Evolutionary conservation across 2,888 invertebrate species (phyloP).

Genomic region (Drosophila mulleri): DNA sequence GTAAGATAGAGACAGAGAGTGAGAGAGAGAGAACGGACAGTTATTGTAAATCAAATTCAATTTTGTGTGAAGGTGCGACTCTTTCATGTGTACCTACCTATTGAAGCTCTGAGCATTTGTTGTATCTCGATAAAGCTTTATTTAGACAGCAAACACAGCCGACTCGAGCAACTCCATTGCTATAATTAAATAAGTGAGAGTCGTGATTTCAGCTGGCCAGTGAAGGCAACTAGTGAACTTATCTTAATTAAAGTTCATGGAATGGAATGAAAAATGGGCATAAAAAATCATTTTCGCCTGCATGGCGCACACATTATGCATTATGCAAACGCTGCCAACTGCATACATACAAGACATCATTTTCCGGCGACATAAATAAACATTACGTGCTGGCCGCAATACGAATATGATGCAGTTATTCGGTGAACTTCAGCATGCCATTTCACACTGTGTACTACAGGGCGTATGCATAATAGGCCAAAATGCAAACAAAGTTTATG

Average conservation of each 20-base stretch:
- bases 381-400: conserved; percentile 65
- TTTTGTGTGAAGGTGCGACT: conserved; percentile 57
- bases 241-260: conserved; percentile 60
- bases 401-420: conserved; percentile 59
- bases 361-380: conserved; percentile 67
- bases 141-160: background rate
- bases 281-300: conserved; percentile 24
- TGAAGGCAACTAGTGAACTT: conserved; percentile 37
- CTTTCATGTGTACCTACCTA: conserved; percentile 24
- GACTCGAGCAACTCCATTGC: background rate
- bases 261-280: conserved; percentile 40
- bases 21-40: background rate
- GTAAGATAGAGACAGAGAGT: background rate
- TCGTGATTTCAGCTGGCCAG: conserved; percentile 2
- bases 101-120: conserved; percentile 14
- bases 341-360: conserved; percentile 35
- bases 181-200: conserved; percentile 20
- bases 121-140: conserved; percentile 23
- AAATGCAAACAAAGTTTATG: conserved; percentile 32
- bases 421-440: conserved; percentile 33
- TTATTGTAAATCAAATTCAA: conserved; percentile 57
- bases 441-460: conserved; percentile 24
- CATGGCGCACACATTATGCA: conserved; percentile 20
- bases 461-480: conserved; percentile 47
- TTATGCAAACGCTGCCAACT: conserved; percentile 63